Evolutionary conservation across 2,888 invertebrate genomes (phyloP), one percentile per base, ranked within the genome.

Genomic region (Eristalis pertinax): DNA sequence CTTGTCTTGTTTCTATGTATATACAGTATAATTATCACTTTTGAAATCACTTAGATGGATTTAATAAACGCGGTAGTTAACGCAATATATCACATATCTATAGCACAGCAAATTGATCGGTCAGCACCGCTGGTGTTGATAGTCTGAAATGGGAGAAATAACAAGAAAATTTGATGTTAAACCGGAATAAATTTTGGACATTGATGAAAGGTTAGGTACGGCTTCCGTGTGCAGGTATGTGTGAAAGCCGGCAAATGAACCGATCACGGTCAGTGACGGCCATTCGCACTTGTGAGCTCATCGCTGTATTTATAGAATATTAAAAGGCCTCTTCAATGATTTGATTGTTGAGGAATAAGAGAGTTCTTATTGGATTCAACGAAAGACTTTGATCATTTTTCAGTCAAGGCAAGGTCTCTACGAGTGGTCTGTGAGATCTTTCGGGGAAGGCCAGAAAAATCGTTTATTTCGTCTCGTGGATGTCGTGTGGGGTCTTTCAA

Each of bases 1-100:
- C 91, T 89, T 91, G 64, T 79, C 72, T 8, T 76, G 76, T n/a
- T 72, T 64, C 50, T 76, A 29, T 85, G 63, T 80, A 35, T 77
- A 70, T 60, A 56, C 56, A 58, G 69, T 63, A 38, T 63, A 72
- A 65, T 78, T 78, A 74, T 24, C 69, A 62, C 69, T 63, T 81
- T 56, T 65, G 13, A 24, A 68, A 74, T 65, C 24, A 43, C 65
- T 65, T 58, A 32, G 58, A 62, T 70, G 22, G 26, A 58, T 73
- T 60, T 64, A 32, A 29, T 68, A 76, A 58, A 77, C 0, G 41
- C 22, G 19, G 15, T 41, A 73, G 13, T 70, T 62, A 29, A 75
- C 80, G 73, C 19, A 74, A 75, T 68, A 67, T 82, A 82, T 86
- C 82, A 86, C 85, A 86, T 64, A 41, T 50, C 69, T 78, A 19